These are phyloP conservation scores for Pterostichus madidus DNA, from an alignment of 2,888 invertebrate species.

Conservation along the genomic window DNA sequence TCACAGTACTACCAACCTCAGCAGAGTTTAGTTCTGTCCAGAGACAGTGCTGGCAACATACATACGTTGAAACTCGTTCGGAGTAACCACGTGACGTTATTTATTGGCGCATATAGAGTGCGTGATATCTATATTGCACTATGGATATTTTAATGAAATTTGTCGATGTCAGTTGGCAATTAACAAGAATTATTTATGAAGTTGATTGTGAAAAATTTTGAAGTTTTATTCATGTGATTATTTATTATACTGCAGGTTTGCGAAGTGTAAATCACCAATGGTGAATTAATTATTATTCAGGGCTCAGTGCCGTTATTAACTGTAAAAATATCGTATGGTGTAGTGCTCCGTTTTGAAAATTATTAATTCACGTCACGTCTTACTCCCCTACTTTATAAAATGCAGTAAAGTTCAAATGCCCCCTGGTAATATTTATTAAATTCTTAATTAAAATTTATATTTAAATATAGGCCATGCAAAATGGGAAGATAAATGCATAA, in stretches of 20 bases:
- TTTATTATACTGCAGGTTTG: constrained; percentile 5
- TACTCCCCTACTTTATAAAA: too few relatives aligned
- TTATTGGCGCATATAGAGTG: constrained; percentile 8
- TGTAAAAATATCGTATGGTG: too few relatives aligned
- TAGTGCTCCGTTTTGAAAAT: too few relatives aligned
- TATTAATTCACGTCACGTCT: too few relatives aligned
- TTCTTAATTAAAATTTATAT: too few relatives aligned
- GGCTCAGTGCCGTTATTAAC: background rate
- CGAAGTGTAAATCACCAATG: background rate
- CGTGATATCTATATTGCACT: constrained; percentile 56
- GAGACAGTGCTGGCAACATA: constrained; percentile 19
- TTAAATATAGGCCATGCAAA: too few relatives aligned
- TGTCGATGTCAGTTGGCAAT: constrained; percentile 52
- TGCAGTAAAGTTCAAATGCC: too few relatives aligned
- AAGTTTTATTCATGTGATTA: constrained; percentile 4
- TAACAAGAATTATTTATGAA: constrained; percentile 47
- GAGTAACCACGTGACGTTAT: constrained; percentile 14
- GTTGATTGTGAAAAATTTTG: constrained; percentile 7
- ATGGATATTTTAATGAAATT: constrained; percentile 61
- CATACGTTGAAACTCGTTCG: background rate
- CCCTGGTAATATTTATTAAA: too few relatives aligned
- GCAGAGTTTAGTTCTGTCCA: too few relatives aligned
- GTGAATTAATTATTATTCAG: background rate
- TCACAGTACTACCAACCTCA: too few relatives aligned
- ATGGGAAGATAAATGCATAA: too few relatives aligned